Evolutionary conservation across 1,140 invertebrate genomes (phyloP), one percentile per base, ranked within the genome.

Genomic region (Doryteuthis pealeii): DNA sequence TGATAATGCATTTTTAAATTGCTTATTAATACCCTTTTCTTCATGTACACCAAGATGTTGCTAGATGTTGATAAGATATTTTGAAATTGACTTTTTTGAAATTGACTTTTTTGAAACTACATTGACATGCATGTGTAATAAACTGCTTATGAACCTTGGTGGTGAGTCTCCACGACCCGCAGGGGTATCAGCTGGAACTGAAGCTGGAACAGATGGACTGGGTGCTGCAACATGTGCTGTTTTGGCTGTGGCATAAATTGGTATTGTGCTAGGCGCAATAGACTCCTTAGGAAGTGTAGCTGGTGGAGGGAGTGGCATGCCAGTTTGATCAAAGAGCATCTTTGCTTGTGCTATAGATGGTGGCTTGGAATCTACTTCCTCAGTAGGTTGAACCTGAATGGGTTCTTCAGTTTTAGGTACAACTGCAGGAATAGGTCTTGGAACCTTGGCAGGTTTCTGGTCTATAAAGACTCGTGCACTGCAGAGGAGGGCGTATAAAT

Each of bases 71-170:
- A 62, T 28, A 22, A 62, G 5, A 62, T 62, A 62, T 62, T 62
- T 62, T 62, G 18, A 62, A n/a, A 62, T 62, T 62, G 54, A 40
- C 35, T 40, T 62, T 68, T 68, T 68, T 62, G 18, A 62, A n/a
- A 62, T 62, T 62, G 54, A 40, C 35, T 40, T 62, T 68, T 68
- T 68, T 12, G 30, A 30, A 68, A 33, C 66, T 68, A 68, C 32
- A 68, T 68, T 32, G 18, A 32, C 66, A 68, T 68, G 66, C 66
- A 68, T 68, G 32, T 62, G 54, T 62, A 62, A 62, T 62, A 68
- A 68, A 68, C 32, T 68, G 66, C 32, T 68, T 68, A 68, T 68
- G 66, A 68, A 68, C 66, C 66, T 68, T 68, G 66, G 66, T 68
- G 66, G 66, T 68, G 66, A 68, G 18, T 68, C 66, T 68, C 66